Base-by-base conservation (phyloP, 1,140 invertebrate genomes). In the Copidosoma floridanum region DNA sequence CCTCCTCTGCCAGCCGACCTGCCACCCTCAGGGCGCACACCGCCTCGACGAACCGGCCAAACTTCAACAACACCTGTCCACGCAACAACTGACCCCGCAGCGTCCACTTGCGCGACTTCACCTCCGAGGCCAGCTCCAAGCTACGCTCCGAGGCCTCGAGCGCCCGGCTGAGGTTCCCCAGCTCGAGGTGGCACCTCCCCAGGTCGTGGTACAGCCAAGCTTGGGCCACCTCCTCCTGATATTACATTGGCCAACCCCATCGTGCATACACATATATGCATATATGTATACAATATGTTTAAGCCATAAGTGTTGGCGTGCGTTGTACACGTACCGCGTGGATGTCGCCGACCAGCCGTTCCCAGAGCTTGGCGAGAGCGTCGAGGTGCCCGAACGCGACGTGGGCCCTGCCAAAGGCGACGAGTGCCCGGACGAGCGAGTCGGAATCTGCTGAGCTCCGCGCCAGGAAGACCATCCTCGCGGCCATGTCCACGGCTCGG, bases 151-250 rank as follows among this genome's bases (percentile, higher is more conserved):
- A 61, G 24, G 63, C 47, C 7, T 73, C 47, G 16, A 74, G 18
- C 0, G 70, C 69, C 44, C 53, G 46, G 0, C 1, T 23, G 52
- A 65, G 64, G 11, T 64, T 56, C 8, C 62, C 68, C 23, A 64
- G 64, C 47, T 75, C 74, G 12, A 73, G 64, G 29, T 77, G 64
- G 44, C 74, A 75, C 18, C 67, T 52, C 1, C 69, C 71, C 12
- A 71, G 71, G 43, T 73, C 71, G 37, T 73, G 69, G 1, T 63
- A 50, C 0, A 71, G 16, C 76, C 76, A 78, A 3, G 76, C 69
- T 24, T 54, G 57, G 0, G 67, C 58, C 0, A 75, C 54, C 11
- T 70, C 50, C 11, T 68, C 67, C 2, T 65, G 29, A 32, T 32
- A 32, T 32, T 32, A 12, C 29, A 6, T 32, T 0, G 29, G 29